These are phyloP conservation scores for Chamaedrilus cognettii DNA, from an alignment of 2,888 invertebrate species.

Conservation along the genomic window DNA sequence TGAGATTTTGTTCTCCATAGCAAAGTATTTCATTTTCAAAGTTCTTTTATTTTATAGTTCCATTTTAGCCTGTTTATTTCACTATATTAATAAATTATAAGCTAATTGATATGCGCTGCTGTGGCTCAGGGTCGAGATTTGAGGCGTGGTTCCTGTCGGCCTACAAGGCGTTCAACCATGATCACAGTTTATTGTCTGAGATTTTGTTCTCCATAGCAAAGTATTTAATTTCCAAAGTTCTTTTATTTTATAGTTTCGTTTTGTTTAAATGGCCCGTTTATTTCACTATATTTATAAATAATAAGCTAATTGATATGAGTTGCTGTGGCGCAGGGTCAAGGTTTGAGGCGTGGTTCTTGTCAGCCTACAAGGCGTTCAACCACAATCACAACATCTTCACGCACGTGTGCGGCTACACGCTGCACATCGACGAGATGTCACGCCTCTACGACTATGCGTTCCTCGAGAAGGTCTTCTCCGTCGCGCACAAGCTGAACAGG, in stretches of 20 bases:
- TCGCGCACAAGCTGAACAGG: slow-evolving; percentile 12
- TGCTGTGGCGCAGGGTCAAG: slow-evolving; percentile 43
- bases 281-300: too few relatives aligned
- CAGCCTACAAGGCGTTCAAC: slow-evolving; percentile 46
- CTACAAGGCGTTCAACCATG: slow-evolving; percentile 44
- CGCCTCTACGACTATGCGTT: slow-evolving; percentile 29
- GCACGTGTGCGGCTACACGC: slow-evolving; percentile 35
- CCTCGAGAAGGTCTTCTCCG: slow-evolving; percentile 29
- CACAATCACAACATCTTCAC: slow-evolving; percentile 41
- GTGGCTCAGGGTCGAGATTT: slow-evolving; percentile 46
- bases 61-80: too few relatives aligned
- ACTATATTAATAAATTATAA: too few relatives aligned
- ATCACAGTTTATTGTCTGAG: slow-evolving; percentile 43
- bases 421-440: slow-evolving; percentile 33
- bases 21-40: too few relatives aligned
- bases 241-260: too few relatives aligned
- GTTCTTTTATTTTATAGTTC: too few relatives aligned
- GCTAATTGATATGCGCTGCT: too few relatives aligned
- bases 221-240: too few relatives aligned
- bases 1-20: too few relatives aligned
- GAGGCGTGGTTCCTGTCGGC: slow-evolving; percentile 50
- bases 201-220: too few relatives aligned
- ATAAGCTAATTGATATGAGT: too few relatives aligned
- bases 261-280: too few relatives aligned
- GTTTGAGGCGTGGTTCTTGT: slow-evolving; percentile 51